phyloP scores from a whole-genome alignment of 2,797 vertebrate genomes.

The Lepilemur septentrionalis region DNA sequence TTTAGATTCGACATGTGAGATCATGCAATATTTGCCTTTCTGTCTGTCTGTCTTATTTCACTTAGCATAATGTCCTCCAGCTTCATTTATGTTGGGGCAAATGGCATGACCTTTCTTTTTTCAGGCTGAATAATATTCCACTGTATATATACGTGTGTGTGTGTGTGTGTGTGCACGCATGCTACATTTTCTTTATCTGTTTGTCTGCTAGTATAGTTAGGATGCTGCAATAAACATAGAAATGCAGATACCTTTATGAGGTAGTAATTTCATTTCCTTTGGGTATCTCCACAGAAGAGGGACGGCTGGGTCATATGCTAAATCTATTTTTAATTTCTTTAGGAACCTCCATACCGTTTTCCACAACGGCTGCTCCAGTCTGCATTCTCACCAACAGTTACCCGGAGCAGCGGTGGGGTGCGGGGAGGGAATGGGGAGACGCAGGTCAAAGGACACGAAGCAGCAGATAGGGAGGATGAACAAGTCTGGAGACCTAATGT shows the following conservation, averaged over 20 bases:
- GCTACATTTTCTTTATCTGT: neutral
- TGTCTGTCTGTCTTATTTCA: neutral
- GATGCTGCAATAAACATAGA: neutral
- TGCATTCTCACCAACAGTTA: neutral
- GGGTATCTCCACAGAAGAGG: neutral
- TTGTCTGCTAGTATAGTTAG: neutral
- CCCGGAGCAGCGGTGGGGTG: neutral
- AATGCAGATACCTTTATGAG: neutral
- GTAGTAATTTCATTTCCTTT: too few species aligned
- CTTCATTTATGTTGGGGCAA: neutral
- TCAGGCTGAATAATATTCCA: neutral
- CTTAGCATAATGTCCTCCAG: neutral
- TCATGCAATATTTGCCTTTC: neutral
- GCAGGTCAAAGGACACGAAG: neutral
- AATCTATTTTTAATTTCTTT: neutral
- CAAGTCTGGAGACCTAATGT: neutral
- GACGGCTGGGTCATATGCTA: neutral
- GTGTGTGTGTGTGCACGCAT: neutral
- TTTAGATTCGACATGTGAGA: neutral
- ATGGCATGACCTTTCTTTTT: neutral
- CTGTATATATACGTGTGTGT: neutral
- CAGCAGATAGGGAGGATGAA: neutral
- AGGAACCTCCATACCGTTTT: neutral
- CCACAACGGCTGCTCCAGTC: neutral
- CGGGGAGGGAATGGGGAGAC: neutral